A percentile compares a stretch with the other conserved stretches of the same genome.
These are phyloP conservation scores for Falco concolor DNA, from an alignment of 2,797 vertebrate genomes.

Conservation along the genomic window DNA sequence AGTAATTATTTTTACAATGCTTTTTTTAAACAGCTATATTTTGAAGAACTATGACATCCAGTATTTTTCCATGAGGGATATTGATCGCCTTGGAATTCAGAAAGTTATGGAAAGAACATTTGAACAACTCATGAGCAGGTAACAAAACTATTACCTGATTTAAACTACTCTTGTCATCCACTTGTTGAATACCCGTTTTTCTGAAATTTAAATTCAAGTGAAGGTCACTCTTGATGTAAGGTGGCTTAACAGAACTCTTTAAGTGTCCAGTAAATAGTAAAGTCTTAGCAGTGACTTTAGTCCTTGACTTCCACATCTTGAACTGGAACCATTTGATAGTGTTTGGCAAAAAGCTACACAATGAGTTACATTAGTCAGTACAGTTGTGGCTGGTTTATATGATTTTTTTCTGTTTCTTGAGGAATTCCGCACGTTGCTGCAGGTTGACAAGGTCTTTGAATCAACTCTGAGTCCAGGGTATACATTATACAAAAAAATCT, in stretches of 20 bases:
- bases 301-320: background rate
- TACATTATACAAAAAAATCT: background rate
- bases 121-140: conserved; percentile 91
- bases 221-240: background rate
- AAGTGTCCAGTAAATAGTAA: background rate
- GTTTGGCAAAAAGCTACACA: background rate
- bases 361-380: background rate
- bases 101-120: conserved; percentile 96
- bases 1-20: background rate
- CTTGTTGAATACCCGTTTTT: background rate
- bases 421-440: background rate
- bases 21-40: conserved; percentile 79
- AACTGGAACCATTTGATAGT: background rate
- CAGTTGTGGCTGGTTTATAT: background rate
- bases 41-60: conserved; percentile 92
- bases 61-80: conserved; percentile 95
- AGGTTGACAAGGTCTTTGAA: background rate
- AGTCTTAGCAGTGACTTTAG: background rate
- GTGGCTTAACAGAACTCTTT: background rate
- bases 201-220: background rate
- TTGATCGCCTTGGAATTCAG: conserved; percentile 92
- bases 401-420: background rate
- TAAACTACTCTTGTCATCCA: background rate
- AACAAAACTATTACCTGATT: background rate
- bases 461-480: background rate